A percentile compares a stretch with the other conserved stretches of the same genome.
Conservation (phyloP, 1,140 invertebrate genomes). For the Drosophila cardini region DNA sequence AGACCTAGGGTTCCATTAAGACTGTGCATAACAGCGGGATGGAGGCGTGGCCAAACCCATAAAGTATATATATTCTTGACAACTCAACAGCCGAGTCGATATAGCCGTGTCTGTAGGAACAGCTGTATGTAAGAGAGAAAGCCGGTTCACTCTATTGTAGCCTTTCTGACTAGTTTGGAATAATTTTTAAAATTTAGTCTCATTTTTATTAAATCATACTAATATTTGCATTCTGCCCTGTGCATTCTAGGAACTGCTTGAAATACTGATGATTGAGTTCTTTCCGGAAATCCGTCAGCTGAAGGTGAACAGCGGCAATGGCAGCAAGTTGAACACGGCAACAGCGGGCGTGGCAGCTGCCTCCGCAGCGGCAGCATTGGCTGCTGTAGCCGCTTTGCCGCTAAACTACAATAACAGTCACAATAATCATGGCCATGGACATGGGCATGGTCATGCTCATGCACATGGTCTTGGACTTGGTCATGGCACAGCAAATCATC, state of each 20-base stretch:
- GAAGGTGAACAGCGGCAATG: constrained; percentile 60
- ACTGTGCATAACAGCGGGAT: too few relatives aligned
- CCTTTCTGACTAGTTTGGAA: too few relatives aligned
- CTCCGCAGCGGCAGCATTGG: constrained; percentile 58
- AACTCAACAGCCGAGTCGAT: too few relatives aligned
- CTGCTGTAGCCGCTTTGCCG: constrained; percentile 54
- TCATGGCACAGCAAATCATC: background rate
- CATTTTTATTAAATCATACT: background rate
- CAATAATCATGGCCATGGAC: constrained; percentile 28
- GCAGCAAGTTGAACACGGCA: constrained; percentile 67
- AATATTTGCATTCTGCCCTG: constrained; percentile 42
- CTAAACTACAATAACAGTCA: constrained; percentile 49
- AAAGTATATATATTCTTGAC: too few relatives aligned
- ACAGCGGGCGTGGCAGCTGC: constrained; percentile 68
- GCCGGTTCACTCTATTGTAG: too few relatives aligned
- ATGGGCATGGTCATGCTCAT: background rate
- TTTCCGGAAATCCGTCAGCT: constrained; percentile 89
- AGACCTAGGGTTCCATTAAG: too few relatives aligned
- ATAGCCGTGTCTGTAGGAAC: too few relatives aligned
- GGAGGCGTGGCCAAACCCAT: too few relatives aligned
- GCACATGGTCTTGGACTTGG: background rate
- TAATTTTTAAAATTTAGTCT: background rate
- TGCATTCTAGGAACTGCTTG: constrained; percentile 88
- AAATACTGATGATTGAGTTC: constrained; percentile 89
- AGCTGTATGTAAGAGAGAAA: too few relatives aligned